Evolutionary conservation across 1,140 invertebrate genomes (phyloP), one percentile per base, ranked within the genome.

Genomic region (Gonioctena quinquepunctata): DNA sequence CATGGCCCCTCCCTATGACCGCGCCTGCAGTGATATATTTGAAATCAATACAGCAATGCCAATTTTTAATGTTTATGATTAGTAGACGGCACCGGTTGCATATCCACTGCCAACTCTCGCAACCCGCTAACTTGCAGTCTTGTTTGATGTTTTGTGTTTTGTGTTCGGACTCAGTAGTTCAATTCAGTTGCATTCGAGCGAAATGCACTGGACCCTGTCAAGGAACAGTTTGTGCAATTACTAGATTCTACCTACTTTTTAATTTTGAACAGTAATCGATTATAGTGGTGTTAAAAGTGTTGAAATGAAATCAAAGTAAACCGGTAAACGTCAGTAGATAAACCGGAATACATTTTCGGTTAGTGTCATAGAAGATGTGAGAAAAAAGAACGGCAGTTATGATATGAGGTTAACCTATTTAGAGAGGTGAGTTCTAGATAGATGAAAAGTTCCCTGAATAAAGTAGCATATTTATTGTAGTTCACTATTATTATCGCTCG

Each of bases 361-460:
- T 42, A 42, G 33, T 42, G 33, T 42, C 16, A 11, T n/a, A 42
- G 16, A 33, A 42, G 16, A 42, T 42, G 33, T 42, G 33, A 42
- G 59, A 61, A 16, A 33, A 26, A 28, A 61, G 16, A 61, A 61
- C 59, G n/a, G 59, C 18, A 54, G 52, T 54, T 54, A 54, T 54
- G 59, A 13, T 61, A 74, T 76, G 74, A 69, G 69, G 74, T 60
- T 73, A 74, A 74, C 74, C 74, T 74, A 69, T 71, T 76, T 69
- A 22, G 71, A 73, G 68, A 76, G 74, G 74, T 76, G 64, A 76
- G 74, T 70, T 66, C 19, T 60, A 49, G n/a, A 25, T 49, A 66
- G 42, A 33, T n/a, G n/a, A n/a, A n/a, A n/a, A n/a, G n/a, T n/a
- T n/a, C n/a, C n/a, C n/a, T 49, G 13, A 8, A 62, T 18, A 16